Conservation (phyloP, 1,140 invertebrate genomes). For the Eueides isabella region DNA sequence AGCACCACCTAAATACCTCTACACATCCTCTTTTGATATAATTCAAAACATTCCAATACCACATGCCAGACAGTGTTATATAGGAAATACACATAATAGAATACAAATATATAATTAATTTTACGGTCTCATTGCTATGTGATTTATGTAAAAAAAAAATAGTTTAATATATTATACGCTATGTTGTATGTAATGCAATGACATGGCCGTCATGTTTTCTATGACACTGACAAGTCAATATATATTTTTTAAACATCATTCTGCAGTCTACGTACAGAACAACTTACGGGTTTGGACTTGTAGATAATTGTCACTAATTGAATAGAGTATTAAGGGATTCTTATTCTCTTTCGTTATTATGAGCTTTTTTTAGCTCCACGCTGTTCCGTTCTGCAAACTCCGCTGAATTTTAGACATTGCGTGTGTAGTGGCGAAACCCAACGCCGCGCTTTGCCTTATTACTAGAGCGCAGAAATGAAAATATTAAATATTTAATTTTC, state of each 20-base stretch:
- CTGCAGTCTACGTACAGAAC: not conserved
- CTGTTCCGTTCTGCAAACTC: too few species aligned
- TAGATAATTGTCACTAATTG: not conserved
- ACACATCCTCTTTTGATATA: conserved; percentile 22
- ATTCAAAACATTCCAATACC: conserved; percentile 18
- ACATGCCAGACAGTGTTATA: conserved; percentile 18
- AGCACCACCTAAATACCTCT: conserved; percentile 15
- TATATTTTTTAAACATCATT: not conserved
- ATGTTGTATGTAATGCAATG: not conserved
- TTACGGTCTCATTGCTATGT: not conserved
- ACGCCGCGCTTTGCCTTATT: too few species aligned
- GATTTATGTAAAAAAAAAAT: conserved; percentile 7
- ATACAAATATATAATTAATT: not conserved
- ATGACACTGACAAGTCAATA: not conserved
- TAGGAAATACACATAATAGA: conserved; percentile 1
- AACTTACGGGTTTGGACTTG: not conserved
- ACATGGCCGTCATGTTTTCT: not conserved
- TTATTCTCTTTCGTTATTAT: too few species aligned
- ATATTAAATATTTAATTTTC: too few species aligned
- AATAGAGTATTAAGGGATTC: too few species aligned
- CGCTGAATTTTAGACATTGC: too few species aligned
- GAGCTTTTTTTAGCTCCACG: too few species aligned
- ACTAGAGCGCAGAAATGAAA: too few species aligned
- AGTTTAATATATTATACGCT: not conserved
- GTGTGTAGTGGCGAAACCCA: too few species aligned